These are phyloP conservation scores for Pocota personata DNA, from an alignment of 2,888 invertebrate species.

Conservation along the genomic window DNA sequence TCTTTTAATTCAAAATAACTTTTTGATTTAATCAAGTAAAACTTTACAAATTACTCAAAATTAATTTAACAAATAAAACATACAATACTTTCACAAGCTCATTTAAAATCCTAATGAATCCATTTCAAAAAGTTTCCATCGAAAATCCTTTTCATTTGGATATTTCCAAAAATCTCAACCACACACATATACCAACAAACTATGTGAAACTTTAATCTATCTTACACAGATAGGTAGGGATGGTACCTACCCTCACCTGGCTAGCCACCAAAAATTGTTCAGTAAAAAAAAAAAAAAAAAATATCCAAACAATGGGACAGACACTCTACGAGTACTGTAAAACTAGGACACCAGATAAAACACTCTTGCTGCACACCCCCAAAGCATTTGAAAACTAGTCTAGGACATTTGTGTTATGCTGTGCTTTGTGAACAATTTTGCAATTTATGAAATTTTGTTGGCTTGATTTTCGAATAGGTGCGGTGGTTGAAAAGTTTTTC, in stretches of 20 bases:
- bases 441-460: conserved; percentile 61
- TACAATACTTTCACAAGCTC: neutral
- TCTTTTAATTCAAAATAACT: neutral
- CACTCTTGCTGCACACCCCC: neutral
- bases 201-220: conserved; percentile 34
- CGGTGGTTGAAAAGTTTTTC: conserved; percentile 21
- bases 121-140: conserved; percentile 21
- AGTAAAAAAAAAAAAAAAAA: conserved; percentile 14
- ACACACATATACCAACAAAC: neutral
- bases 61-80: conserved; percentile 35
- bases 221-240: neutral
- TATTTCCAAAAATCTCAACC: neutral
- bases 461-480: conserved; percentile 32
- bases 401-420: neutral
- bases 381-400: conserved; percentile 16
- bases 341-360: conserved; percentile 52
- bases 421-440: conserved; percentile 11
- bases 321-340: neutral
- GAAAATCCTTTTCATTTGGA: conserved; percentile 50
- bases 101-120: conserved; percentile 56
- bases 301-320: conserved; percentile 42
- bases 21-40: conserved; percentile 30
- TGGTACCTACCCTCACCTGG: conserved; percentile 21
- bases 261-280: conserved; percentile 58
- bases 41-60: conserved; percentile 24